Conservation (phyloP, 2,113 vertebrate genomes). For the Nothoprocta pentlandii region DNA sequence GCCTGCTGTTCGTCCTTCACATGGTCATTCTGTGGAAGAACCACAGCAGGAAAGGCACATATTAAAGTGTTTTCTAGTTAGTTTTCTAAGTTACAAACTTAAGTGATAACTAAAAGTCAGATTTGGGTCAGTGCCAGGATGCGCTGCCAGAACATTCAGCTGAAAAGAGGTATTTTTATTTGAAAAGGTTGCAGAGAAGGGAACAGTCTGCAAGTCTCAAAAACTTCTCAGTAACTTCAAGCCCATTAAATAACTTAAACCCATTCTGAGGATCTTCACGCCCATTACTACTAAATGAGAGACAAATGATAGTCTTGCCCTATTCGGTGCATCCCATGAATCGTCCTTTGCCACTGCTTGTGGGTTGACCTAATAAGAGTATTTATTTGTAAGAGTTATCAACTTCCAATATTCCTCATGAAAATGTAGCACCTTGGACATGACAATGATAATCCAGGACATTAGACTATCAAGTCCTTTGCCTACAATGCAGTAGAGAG, state of each 20-base stretch:
- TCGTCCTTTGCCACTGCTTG: neutral
- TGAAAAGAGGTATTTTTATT: neutral
- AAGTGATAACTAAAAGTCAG: neutral
- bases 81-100: neutral
- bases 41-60: neutral
- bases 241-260: neutral
- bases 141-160: neutral
- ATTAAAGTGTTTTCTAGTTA: neutral
- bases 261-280: neutral
- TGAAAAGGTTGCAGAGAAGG: neutral
- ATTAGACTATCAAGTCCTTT: neutral
- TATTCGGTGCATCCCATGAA: neutral
- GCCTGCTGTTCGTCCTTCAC: conserved; percentile 75
- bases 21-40: conserved; percentile 63
- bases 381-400: neutral
- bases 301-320: neutral
- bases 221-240: neutral
- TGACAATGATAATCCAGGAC: neutral
- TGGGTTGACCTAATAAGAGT: neutral
- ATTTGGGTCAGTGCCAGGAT: neutral
- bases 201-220: neutral
- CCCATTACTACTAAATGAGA: neutral
- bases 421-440: neutral
- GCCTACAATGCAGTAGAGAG: neutral
- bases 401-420: neutral